Evolutionary conservation across 2,888 invertebrate genomes (phyloP), one percentile per base, ranked within the genome.

Genomic region (Cantharis nigra): DNA sequence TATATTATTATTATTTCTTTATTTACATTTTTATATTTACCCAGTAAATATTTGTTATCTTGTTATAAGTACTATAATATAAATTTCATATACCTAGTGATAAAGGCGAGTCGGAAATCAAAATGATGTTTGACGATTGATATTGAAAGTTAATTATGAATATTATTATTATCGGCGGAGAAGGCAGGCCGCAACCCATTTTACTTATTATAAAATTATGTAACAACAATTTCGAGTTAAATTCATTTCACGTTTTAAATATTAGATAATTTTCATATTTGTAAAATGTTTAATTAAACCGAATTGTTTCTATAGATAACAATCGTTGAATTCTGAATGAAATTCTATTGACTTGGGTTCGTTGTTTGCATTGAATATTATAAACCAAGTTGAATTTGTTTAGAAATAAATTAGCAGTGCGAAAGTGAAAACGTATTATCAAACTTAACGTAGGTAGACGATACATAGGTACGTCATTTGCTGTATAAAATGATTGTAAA

Each of bases 331-430:
- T 23, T 67, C 11, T n/a, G 49, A 49, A 23, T 67, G 20, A 14
- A 67, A 67, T 26, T 23, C 26, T 67, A 67, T 67, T 67, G 65
- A 67, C 18, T 67, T 67, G 18, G 49, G 65, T 67, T 23, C 65
- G 65, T 26, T 67, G 18, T 26, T 23, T 26, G 65, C 13, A 67
- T 67, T 64, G 64, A 64, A 67, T 67, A 67, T 67, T 67, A n/a
- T 67, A 26, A n/a, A 13, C 65, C 65, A 23, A 67, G 65, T 67
- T 67, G 16, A 67, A 67, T 67, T 67, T 67, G 65, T 67, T 67
- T 67, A 67, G 23, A 67, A 67, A 67, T 67, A 67, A 67, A 67
- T 67, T 67, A 67, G 23, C n/a, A 67, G 65, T 67, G 65, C 26
- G 26, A 67, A 67, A 23, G 65, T 67, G 65, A 67, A 67, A 67